These are phyloP conservation scores for Enteromius fasciolatus DNA, from an alignment of 2,797 vertebrate species.

Conservation along the genomic window DNA sequence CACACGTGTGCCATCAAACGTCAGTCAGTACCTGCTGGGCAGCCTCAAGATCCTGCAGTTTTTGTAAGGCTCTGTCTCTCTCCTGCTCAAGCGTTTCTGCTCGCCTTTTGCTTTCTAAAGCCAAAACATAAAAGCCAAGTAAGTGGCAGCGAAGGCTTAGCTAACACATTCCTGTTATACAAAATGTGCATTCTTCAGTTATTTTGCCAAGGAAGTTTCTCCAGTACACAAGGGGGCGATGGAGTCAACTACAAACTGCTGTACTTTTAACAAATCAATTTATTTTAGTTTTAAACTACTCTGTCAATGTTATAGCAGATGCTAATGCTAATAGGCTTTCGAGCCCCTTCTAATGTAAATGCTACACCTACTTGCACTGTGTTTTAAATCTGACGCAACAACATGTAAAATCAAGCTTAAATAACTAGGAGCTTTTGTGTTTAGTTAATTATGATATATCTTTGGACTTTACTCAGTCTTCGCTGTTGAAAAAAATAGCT, in stretches of 20 bases:
- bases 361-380: background rate
- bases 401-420: background rate
- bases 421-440: background rate
- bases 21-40: constrained; percentile 63
- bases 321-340: background rate
- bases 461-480: background rate
- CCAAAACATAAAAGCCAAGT: constrained; percentile 34
- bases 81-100: constrained; percentile 62
- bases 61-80: constrained; percentile 61
- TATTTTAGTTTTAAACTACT: background rate
- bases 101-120: constrained; percentile 64
- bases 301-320: background rate
- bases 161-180: background rate
- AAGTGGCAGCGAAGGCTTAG: background rate
- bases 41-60: constrained; percentile 55
- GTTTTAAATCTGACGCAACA: background rate
- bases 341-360: background rate
- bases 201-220: background rate
- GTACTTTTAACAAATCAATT: background rate
- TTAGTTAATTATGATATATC: background rate
- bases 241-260: background rate
- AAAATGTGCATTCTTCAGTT: background rate
- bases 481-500: too few species aligned
- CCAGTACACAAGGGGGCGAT: background rate
- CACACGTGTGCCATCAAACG: background rate